Conservation (phyloP, 2,113 vertebrate species). For the Pomatorhinus ruficollis region DNA sequence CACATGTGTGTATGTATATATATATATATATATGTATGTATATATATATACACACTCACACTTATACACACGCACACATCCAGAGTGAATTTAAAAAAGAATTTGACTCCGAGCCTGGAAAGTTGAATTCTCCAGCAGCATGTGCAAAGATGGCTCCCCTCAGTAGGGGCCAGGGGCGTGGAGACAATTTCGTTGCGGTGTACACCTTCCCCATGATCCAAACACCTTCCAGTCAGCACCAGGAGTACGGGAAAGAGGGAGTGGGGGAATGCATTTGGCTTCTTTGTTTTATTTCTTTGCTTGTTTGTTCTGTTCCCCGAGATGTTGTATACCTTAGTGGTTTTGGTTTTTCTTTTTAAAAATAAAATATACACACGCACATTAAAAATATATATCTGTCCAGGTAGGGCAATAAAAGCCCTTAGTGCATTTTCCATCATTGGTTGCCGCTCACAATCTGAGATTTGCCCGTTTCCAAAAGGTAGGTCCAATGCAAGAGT, state of each 20-base stretch:
- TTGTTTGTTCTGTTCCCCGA: slow-evolving; percentile 58
- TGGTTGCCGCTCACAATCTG: background rate
- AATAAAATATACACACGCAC: slow-evolving; percentile 59
- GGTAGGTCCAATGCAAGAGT: slow-evolving; percentile 8
- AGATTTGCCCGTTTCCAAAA: background rate
- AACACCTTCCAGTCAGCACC: slow-evolving; percentile 60
- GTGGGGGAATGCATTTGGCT: slow-evolving; percentile 55
- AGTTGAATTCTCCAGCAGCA: slow-evolving; percentile 52
- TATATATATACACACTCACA: background rate
- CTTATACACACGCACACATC: background rate
- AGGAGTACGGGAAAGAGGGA: slow-evolving; percentile 44
- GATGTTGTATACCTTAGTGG: slow-evolving; percentile 59
- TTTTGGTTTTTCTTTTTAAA: slow-evolving; percentile 62
- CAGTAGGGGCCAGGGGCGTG: background rate
- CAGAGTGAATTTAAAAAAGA: slow-evolving; percentile 29
- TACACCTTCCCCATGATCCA: slow-evolving; percentile 23
- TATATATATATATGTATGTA: background rate
- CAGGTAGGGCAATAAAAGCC: slow-evolving; percentile 16
- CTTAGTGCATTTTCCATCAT: slow-evolving; percentile 69
- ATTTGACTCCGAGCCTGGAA: slow-evolving; percentile 31
- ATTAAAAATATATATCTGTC: slow-evolving; percentile 58
- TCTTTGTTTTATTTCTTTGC: slow-evolving; percentile 6
- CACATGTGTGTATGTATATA: background rate
- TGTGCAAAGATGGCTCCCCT: slow-evolving; percentile 63
- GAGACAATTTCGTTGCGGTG: background rate